A percentile compares a stretch with the other conserved stretches of the same genome.
Evolutionary conservation across 2,888 invertebrate species (phyloP).

Genomic region (Seladonia tumulorum): DNA sequence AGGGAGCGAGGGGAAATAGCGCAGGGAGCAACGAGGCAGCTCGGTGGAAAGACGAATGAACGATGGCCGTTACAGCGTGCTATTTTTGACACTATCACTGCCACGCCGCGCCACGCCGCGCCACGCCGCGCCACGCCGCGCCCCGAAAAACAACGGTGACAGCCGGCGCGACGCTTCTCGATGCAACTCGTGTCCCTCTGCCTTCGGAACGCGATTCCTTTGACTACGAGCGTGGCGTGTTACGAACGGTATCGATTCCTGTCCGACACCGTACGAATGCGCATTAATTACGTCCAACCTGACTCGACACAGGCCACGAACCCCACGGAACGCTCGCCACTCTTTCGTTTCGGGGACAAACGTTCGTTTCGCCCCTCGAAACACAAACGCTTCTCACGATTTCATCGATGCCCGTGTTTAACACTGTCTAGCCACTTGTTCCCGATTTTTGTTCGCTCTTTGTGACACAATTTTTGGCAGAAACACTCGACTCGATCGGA

Average conservation of each 20-base stretch:
- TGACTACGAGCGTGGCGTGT: slow-evolving; percentile 28
- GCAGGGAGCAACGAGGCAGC: not conserved
- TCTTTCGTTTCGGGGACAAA: not conserved
- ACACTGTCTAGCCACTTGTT: not conserved
- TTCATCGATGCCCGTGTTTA: not conserved
- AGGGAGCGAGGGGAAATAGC: not conserved
- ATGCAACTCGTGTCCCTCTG: slow-evolving; percentile 19
- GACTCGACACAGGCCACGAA: not conserved
- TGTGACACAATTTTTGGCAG: not conserved
- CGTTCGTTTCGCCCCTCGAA: not conserved
- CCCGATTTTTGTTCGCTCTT: not conserved
- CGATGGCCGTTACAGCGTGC: slow-evolving; percentile 38
- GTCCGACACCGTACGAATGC: slow-evolving; percentile 33
- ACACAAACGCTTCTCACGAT: not conserved
- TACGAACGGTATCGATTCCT: slow-evolving; percentile 57
- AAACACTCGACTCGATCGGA: not conserved
- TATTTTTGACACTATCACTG: slow-evolving; percentile 62
- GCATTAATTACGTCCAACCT: slow-evolving; percentile 31
- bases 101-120: no score
- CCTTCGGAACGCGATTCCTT: slow-evolving; percentile 42
- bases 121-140: no score
- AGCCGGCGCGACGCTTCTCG: not conserved
- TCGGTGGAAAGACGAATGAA: not conserved
- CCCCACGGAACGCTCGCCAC: no score
- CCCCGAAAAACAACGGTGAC: slow-evolving; percentile 61